Evolutionary conservation across 1,140 invertebrate species (phyloP).

Genomic region (Zaprionus kolodkinae): DNA sequence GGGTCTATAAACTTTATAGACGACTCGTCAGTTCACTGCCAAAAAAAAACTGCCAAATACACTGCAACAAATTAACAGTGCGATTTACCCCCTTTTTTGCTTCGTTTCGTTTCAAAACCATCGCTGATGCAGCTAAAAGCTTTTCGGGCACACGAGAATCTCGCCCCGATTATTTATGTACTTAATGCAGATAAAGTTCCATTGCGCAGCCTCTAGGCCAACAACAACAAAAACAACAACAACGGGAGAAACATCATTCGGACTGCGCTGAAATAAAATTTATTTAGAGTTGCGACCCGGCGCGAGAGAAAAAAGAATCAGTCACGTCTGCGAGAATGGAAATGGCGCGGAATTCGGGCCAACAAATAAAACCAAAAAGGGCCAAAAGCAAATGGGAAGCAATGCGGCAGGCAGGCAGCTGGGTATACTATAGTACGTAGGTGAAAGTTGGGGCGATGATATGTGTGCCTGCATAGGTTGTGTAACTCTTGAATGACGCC

Average conservation of each 20-base stretch:
- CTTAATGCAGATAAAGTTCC: conserved; percentile 74
- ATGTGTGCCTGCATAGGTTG: neutral
- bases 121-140: conserved; percentile 58
- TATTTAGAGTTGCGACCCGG: conserved; percentile 54
- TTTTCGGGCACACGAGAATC: conserved; percentile 31
- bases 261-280: conserved; percentile 58
- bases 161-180: conserved; percentile 62
- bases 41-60: conserved; percentile 18
- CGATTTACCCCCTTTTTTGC: neutral
- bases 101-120: conserved; percentile 11
- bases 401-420: conserved; percentile 9
- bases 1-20: conserved; percentile 30
- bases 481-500: neutral
- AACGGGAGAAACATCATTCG: neutral
- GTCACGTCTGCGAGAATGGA: conserved; percentile 69
- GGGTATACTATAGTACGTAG: conserved; percentile 18
- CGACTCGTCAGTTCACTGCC: conserved; percentile 4
- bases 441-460: conserved; percentile 28
- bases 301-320: conserved; percentile 49
- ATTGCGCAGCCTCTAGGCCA: conserved; percentile 42
- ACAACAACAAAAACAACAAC: neutral
- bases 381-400: conserved; percentile 27
- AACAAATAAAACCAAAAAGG: conserved; percentile 26
- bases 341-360: conserved; percentile 64
- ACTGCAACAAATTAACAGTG: conserved; percentile 46